Base-by-base conservation (phyloP, 2,888 invertebrate species). In the Gari tellinella region DNA sequence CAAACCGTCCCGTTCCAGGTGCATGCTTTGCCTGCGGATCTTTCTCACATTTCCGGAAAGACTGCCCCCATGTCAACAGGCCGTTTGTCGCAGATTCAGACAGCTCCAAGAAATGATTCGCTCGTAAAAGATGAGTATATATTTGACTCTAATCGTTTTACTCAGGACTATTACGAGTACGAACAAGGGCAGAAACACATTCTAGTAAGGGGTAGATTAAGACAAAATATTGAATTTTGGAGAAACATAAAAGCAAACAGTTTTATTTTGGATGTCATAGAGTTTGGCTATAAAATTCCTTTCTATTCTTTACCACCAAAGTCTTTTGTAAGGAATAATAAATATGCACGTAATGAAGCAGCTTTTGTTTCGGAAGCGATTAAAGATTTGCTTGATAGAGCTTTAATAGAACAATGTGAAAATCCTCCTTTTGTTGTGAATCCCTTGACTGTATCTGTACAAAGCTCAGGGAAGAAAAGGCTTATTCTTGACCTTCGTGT, bases 121-220 rank as follows among this genome's bases (percentile, higher is more conserved):
- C 1, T 58, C 5, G n/a, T 57, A 25, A 53, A 65, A 72, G 61
- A 72, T 66, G 66, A 66, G 62, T 62, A 66, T 57, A n/a, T n/a
- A n/a, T 62, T 46, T 57, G 53, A 45, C 37, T 53, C 48, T 51
- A 31, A 37, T 23, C 26, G 55, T 41, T 65, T 69, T 45, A 65
- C 65, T n/a, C 55, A 58, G 17, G 58, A 75, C 25, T 70, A 52
- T 70, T 75, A 40, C 25, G 75, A 75, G 41, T 63, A 66, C 40
- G 58, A 75, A 45, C 53, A 75, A 41, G 60, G 62, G n/a, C 65
- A 56, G 21, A 51, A 65, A 31, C 31, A 61, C 10, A 72, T 72
- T 49, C 41, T 72, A 37, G 68, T 77, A n/a, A 76, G 51, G 38
- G 38, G 58, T 40, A n/a, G n/a, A n/a, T n/a, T n/a, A n/a, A n/a